A percentile compares a stretch with the other conserved stretches of the same genome.
Conservation (phyloP, 30 jellyfish, hydroid and myxozoan genomes). For the Hydractinia echinata region DNA sequence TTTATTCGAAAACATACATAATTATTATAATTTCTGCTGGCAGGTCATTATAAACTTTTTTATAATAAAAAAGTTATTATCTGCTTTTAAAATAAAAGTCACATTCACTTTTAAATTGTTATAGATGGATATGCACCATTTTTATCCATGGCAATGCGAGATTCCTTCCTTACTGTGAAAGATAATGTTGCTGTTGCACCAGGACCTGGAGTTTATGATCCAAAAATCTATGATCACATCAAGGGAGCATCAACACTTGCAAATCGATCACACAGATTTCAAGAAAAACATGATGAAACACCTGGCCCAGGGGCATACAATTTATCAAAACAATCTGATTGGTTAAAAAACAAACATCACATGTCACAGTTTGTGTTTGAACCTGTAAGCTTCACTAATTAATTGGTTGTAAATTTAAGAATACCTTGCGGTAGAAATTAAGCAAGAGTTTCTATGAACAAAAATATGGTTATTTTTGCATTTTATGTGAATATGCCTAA, state of each 20-base stretch:
- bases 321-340: slow-evolving; percentile 32
- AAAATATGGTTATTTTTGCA: background rate
- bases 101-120: background rate
- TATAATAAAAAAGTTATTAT: too few relatives aligned
- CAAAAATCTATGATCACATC: slow-evolving; percentile 22
- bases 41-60: too few relatives aligned
- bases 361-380: background rate
- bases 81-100: too few relatives aligned
- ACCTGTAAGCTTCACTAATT: background rate
- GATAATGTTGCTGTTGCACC: slow-evolving; percentile 66
- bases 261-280: slow-evolving; percentile 46
- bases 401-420: background rate
- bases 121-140: slow-evolving; percentile 89
- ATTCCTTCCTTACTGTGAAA: slow-evolving; percentile 62
- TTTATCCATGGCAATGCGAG: slow-evolving; percentile 69
- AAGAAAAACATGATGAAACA: slow-evolving; percentile 23
- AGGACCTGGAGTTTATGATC: slow-evolving; percentile 86
- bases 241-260: slow-evolving; percentile 81
- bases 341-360: slow-evolving; percentile 32
- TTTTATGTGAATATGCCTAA: background rate
- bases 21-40: too few relatives aligned
- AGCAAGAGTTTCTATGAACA: background rate
- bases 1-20: too few relatives aligned
- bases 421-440: background rate
- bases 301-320: slow-evolving; percentile 93